These are phyloP conservation scores for Antechinus stuartii DNA, from an alignment of 2,113 vertebrate genomes.

Conservation along the genomic window DNA sequence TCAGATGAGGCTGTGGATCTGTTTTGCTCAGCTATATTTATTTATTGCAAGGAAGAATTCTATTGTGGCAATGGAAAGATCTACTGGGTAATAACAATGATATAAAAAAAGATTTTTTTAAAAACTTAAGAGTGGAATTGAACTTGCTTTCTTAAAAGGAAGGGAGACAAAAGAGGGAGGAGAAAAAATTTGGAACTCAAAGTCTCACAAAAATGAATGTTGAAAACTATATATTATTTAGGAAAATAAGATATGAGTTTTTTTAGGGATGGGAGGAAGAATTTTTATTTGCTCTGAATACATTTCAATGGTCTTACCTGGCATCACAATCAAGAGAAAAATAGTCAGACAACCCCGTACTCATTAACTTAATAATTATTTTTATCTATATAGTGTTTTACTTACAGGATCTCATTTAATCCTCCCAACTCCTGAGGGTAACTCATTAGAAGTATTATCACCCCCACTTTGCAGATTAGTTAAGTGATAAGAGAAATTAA, in stretches of 20 bases:
- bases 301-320: neutral
- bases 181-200: no score
- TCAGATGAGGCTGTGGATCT: neutral
- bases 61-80: neutral
- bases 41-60: neutral
- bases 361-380: neutral
- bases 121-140: neutral
- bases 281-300: neutral
- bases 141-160: no score
- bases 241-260: neutral
- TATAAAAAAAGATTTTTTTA: neutral
- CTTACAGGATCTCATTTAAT: neutral
- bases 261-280: neutral
- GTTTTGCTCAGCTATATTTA: neutral
- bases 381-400: neutral
- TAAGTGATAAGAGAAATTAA: neutral
- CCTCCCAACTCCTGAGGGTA: neutral
- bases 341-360: neutral
- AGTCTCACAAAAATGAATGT: no score
- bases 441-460: neutral
- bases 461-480: neutral
- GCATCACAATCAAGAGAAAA: neutral
- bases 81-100: neutral
- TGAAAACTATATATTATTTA: no score
- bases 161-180: no score